Conservation (phyloP, 2,797 vertebrate genomes). For the Alca torda region DNA sequence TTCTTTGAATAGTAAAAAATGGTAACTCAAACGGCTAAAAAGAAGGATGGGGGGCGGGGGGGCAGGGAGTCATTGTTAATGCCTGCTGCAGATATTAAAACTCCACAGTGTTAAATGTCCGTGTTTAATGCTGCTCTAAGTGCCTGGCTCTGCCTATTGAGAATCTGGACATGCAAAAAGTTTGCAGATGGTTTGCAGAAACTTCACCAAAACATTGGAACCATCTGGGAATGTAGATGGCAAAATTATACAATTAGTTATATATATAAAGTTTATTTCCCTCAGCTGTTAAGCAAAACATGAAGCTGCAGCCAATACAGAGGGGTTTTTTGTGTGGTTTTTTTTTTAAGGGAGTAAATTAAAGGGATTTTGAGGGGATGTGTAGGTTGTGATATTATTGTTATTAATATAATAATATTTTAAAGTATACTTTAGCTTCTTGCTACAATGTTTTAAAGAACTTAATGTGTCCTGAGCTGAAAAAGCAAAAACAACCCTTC, state of each 20-base stretch:
- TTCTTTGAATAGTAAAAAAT: neutral
- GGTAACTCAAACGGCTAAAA: neutral
- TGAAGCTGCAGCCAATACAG: neutral
- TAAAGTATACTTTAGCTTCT: neutral
- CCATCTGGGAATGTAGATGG: neutral
- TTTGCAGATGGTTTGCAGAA: constrained; percentile 50
- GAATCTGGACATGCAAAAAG: neutral
- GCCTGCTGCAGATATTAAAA: neutral
- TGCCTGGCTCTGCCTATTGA: neutral
- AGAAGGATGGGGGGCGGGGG: rapidly evolving
- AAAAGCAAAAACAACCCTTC: neutral
- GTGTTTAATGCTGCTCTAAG: neutral
- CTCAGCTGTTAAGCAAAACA: neutral
- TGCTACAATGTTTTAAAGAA: neutral
- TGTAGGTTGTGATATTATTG: neutral
- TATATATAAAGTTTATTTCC: neutral
- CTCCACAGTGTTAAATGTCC: neutral
- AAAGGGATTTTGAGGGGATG: neutral
- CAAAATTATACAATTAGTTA: neutral
- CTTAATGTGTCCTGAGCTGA: neutral
- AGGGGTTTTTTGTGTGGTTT: too few species aligned
- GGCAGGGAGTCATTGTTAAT: neutral
- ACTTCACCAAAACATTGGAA: neutral
- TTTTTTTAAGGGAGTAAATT: neutral
- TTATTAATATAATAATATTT: neutral